Percentiles rank a stretch among this genome's conserved stretches.
These are phyloP conservation scores for Hippasteria phrygiana DNA, from an alignment of 53 echinoderm and acorn worm genomes.

Conservation along the genomic window DNA sequence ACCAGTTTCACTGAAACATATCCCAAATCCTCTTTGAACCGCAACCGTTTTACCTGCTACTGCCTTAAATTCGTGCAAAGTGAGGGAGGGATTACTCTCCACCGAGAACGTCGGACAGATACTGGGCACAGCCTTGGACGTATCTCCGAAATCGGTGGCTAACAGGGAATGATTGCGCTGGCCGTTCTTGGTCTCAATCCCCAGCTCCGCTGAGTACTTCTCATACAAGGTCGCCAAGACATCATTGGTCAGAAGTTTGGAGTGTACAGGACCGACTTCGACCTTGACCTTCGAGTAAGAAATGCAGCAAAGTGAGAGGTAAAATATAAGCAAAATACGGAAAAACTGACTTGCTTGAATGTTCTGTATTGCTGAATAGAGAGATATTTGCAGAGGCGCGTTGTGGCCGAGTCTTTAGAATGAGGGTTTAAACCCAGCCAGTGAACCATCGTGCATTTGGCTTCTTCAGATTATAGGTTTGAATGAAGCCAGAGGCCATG, in stretches of 20 bases:
- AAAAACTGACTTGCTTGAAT: too few species aligned
- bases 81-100: background rate
- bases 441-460: too few species aligned
- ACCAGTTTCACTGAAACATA: too few species aligned
- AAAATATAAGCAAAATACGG: too few species aligned
- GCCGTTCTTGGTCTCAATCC: constrained; percentile 54
- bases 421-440: too few species aligned
- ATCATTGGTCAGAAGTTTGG: constrained; percentile 84
- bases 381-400: too few species aligned
- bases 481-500: too few species aligned
- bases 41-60: constrained; percentile 35
- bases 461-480: too few species aligned
- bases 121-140: constrained; percentile 86
- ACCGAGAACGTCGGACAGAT: constrained; percentile 91
- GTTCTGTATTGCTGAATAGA: too few species aligned
- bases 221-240: constrained; percentile 70
- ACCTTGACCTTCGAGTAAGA: constrained; percentile 37
- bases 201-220: constrained; percentile 75
- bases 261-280: constrained; percentile 45
- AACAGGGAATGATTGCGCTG: background rate
- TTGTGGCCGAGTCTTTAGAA: too few species aligned
- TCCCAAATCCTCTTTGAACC: too few species aligned
- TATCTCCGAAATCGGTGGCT: constrained; percentile 91
- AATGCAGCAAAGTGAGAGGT: background rate
- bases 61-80: background rate